Conservation (phyloP, 2,113 vertebrate species). For the Geococcyx californianus region DNA sequence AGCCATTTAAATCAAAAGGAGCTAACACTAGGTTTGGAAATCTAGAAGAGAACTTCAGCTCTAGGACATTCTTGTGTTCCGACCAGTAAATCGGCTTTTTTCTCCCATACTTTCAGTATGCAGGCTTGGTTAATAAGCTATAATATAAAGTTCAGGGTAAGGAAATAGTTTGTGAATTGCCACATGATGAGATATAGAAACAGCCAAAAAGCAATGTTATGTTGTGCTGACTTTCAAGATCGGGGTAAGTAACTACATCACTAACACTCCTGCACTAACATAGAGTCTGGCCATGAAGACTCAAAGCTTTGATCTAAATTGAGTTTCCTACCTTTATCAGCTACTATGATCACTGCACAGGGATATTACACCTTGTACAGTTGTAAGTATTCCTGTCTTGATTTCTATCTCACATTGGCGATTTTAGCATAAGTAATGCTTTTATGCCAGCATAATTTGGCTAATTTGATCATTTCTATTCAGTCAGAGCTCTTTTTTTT, state of each 20-base stretch:
- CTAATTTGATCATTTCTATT: neutral
- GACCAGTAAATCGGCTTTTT: neutral
- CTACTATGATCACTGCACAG: neutral
- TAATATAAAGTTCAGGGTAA: neutral
- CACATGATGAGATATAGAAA: neutral
- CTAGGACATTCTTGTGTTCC: neutral
- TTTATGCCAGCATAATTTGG: neutral
- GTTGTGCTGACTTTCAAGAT: neutral
- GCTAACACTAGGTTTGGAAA: neutral
- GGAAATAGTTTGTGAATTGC: neutral
- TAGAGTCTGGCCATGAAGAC: neutral
- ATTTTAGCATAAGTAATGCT: neutral
- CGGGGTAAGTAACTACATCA: neutral
- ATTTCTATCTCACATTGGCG: neutral
- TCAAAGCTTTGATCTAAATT: neutral
- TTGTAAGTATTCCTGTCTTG: neutral
- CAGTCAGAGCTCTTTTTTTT: neutral
- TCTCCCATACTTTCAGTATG: neutral
- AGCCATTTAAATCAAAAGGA: neutral
- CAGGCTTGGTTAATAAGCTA: neutral
- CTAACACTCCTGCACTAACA: neutral
- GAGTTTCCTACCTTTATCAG: neutral
- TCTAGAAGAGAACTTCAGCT: neutral
- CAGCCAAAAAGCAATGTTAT: neutral
- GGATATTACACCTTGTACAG: neutral